Evolutionary conservation across 2,113 vertebrate genomes (phyloP), one percentile per base, ranked within the genome.

Genomic region (Corythoichthys haematopterus): DNA sequence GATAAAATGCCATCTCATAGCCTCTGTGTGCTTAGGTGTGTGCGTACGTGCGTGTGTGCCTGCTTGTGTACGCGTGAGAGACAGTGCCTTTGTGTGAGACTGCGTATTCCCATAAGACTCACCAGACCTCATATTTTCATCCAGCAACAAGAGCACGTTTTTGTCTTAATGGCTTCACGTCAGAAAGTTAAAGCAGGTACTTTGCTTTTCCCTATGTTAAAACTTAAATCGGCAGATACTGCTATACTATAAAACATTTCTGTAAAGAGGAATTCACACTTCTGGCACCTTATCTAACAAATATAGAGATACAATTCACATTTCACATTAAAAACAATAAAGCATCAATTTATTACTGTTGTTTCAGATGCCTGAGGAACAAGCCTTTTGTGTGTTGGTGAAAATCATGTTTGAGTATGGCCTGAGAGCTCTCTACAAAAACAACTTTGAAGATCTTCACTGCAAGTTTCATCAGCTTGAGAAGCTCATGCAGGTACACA

Each of bases 401-500:
- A 98, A 96, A 89, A 98, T 99, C 85, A 99, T 99, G 97, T 95
- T 93, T 70, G 87, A 95, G 58, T 99, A 99, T 35, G 93, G 94
- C 73, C 94, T 98, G 68, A 87, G 94, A 78, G 92, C 92, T 52
- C 95, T 99, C 68, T 99, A 98, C 91, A 96, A 92, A 91, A 98
- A 98, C 91, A 98, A 98, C 88, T 99, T 99, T 84, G 95, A 99
- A 88, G 95, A 96, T 91, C 95, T 99, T 71, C 96, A 98, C 70
- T 97, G 95, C 92, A 99, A 99, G 91, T 99, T 99, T 81, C 98
- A 94, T 91, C 96, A 98, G 72, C 90, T 99, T 84, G 97, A 99
- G 84, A 94, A 89, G 77, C 89, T 99, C 69, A 91, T 98, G 83
- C 97, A 99, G 96, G 97, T 99, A 57, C 12, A 33, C 76, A 73